Percentiles rank a stretch among this genome's conserved stretches.
These are phyloP conservation scores for Alcis repandata DNA, from an alignment of 2,888 invertebrate species.

Conservation along the genomic window DNA sequence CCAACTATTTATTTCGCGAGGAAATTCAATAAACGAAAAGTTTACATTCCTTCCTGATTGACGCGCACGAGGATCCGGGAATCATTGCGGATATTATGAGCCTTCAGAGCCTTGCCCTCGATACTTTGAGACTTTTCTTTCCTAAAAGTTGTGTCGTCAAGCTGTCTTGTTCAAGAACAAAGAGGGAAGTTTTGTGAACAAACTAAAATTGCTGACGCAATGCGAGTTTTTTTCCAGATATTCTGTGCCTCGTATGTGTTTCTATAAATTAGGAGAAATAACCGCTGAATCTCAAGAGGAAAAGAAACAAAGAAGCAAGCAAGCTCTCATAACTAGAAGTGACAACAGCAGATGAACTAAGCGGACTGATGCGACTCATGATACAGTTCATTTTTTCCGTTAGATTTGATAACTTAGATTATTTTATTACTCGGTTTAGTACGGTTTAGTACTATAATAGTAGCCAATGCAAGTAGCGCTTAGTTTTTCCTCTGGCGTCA, in stretches of 20 bases:
- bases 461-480: neutral
- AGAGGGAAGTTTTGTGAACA: constrained; percentile 63
- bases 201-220: constrained; percentile 70
- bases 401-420: neutral
- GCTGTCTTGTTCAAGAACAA: constrained; percentile 63
- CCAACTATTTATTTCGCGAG: constrained; percentile 36
- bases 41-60: constrained; percentile 42
- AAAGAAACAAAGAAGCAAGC: no score
- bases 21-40: constrained; percentile 38
- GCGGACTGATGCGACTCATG: no score
- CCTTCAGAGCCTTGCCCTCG: constrained; percentile 37
- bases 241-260: constrained; percentile 48
- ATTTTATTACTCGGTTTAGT: neutral
- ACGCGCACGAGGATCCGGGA: constrained; percentile 30
- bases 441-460: neutral
- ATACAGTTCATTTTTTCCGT: no score
- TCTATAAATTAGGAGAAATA: constrained; percentile 41
- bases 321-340: neutral
- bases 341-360: neutral
- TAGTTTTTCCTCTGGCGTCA: no score
- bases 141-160: constrained; percentile 58
- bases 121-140: constrained; percentile 55
- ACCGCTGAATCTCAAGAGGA: constrained; percentile 14
- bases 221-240: constrained; percentile 60
- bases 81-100: constrained; percentile 40